Base-by-base conservation (phyloP, 1,140 invertebrate species). In the Drosophila nebulosa region DNA sequence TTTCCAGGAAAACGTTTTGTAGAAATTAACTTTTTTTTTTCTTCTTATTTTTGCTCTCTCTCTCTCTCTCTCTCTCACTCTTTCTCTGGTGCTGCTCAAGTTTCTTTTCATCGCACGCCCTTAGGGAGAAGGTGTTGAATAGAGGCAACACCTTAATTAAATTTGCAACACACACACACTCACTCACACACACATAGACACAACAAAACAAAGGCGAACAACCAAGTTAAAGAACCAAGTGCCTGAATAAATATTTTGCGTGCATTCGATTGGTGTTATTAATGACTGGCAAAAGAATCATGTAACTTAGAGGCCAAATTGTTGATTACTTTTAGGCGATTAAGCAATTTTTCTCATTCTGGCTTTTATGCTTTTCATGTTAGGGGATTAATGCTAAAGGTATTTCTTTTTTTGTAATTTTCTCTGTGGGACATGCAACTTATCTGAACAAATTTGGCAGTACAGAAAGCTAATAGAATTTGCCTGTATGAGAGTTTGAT, bases 111-210 rank as follows among this genome's bases (percentile, higher is more conserved):
- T 55, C 52, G 61, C 61, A 88, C 83, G 74, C 81, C 78, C 83
- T 46, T 21, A 21, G 39, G 39, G 39, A 74, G 65, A 74, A 83
- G 83, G 83, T 88, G 83, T 86, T 88, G 83, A 86, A 80, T 88
- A 78, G 65, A 78, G 78, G 81, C 78, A 86, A 74, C 78, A 67
- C 78, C 74, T 83, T 86, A 86, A 86, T 86, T 88, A 86, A 86
- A 86, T 86, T 88, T 83, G 53, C 83, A 85, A 78, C 74, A 46
- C 39, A 63, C 68, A 62, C 39, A 42, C 14, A 62, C 27, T 12
- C 32, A 35, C 32, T 12, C 39, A 42, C 14, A 18, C 39, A 42
- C 14, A n/a, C 35, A 32, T 4, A 32, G 30, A 32, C 63, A 60
- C n/a, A n/a, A 22, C 50, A 27, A 21, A 18, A 56, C 14, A 42